A percentile compares a stretch with the other conserved stretches of the same genome.
Evolutionary conservation across 2,888 invertebrate genomes (phyloP).

Genomic region (Parapristionchus giblindavisi): DNA sequence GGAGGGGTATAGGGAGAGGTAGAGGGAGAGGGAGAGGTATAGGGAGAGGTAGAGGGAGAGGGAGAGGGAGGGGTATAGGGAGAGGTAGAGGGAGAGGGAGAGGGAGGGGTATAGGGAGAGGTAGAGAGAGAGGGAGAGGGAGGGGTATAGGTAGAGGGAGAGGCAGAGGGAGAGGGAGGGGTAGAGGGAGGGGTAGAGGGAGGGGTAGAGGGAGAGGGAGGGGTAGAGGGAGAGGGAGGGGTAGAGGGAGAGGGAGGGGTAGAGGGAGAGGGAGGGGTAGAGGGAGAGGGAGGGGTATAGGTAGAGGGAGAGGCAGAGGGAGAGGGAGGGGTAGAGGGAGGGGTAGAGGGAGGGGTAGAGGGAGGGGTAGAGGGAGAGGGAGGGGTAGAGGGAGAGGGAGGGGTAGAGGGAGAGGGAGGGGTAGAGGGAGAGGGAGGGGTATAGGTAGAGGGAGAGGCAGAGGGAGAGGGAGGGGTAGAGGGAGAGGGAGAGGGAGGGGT

Average conservation of each 20-base stretch:
- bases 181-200: too few relatives aligned
- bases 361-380: conserved; percentile 2
- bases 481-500: conserved; percentile 15
- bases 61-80: too few relatives aligned
- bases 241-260: too few relatives aligned
- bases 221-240: too few relatives aligned
- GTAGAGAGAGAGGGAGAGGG: too few relatives aligned
- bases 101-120: too few relatives aligned
- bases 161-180: too few relatives aligned
- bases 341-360: too few relatives aligned
- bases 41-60: conserved; percentile 1
- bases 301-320: too few relatives aligned
- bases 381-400: neutral
- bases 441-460: neutral
- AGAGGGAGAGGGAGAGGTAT: neutral
- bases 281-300: too few relatives aligned
- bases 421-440: conserved; percentile 1
- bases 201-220: conserved; percentile 11
- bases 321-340: conserved; percentile 16
- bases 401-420: neutral
- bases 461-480: neutral
- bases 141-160: neutral
- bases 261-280: conserved; percentile 15
- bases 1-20: too few relatives aligned
- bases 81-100: conserved; percentile 3